A percentile compares a stretch with the other conserved stretches of the same genome.
phyloP scores from a whole-genome alignment of 2,113 vertebrate genomes.

The Vidua chalybeata region DNA sequence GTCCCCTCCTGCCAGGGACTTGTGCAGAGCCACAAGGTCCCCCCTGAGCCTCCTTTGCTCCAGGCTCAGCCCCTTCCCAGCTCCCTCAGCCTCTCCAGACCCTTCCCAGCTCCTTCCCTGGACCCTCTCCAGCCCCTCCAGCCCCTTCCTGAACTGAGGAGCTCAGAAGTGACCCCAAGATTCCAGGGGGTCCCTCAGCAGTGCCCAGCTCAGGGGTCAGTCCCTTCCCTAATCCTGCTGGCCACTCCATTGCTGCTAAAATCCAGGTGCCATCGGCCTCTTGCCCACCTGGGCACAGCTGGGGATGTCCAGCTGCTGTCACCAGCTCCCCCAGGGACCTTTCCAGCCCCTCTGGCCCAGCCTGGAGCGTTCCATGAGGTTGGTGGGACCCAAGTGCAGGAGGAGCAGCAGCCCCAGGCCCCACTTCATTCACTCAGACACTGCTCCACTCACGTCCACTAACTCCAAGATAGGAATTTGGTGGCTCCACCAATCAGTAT shows the following conservation, averaged over 20 bases:
- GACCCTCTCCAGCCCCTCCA: not conserved
- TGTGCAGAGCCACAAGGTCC: not conserved
- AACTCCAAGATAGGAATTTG: not conserved
- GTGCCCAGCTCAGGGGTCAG: not conserved
- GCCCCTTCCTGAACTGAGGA: not conserved
- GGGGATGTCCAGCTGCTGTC: not conserved
- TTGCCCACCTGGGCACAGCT: not conserved
- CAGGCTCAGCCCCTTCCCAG: not conserved
- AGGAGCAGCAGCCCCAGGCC: not conserved
- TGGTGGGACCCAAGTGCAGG: not conserved
- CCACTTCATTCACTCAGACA: accelerated
- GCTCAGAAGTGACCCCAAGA: not conserved
- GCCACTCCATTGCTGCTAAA: not conserved
- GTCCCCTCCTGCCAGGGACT: not conserved
- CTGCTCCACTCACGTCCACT: accelerated
- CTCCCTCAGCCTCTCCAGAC: not conserved
- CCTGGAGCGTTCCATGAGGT: not conserved
- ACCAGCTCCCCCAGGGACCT: not conserved
- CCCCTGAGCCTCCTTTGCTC: not conserved
- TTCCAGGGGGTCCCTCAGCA: not conserved
- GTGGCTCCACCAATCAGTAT: accelerated
- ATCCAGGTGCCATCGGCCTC: not conserved
- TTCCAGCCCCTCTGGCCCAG: not conserved
- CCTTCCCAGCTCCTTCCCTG: not conserved
- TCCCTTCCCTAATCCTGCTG: not conserved